A percentile compares a stretch with the other conserved stretches of the same genome.
phyloP scores from a whole-genome alignment of 2,888 invertebrate genomes.

The Lydus trimaculatus region DNA sequence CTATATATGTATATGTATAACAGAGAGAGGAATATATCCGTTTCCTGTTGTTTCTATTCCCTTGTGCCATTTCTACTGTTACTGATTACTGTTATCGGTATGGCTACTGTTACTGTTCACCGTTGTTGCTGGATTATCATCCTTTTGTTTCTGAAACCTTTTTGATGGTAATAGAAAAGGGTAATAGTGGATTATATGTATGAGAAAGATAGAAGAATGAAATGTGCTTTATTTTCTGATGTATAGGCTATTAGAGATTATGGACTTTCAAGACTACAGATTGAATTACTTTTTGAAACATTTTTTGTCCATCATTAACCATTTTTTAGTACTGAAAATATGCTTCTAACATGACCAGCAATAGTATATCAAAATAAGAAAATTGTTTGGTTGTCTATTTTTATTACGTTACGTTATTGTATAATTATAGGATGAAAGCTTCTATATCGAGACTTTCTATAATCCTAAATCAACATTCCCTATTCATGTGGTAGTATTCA shows the following conservation, averaged over 20 bases:
- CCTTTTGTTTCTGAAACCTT: constrained; percentile 54
- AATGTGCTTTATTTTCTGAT: constrained; percentile 44
- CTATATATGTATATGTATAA: background rate
- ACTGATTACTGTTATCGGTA: constrained; percentile 45
- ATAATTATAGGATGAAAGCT: background rate
- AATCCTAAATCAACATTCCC: background rate
- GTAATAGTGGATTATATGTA: constrained; percentile 44
- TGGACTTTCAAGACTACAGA: constrained; percentile 45
- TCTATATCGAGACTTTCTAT: background rate
- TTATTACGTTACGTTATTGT: background rate
- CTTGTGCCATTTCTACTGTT: constrained; percentile 32
- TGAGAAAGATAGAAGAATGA: background rate
- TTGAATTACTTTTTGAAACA: constrained; percentile 47
- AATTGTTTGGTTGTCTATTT: background rate
- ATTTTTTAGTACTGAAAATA: background rate
- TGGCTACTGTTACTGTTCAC: constrained; percentile 48
- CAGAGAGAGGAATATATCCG: constrained; percentile 25
- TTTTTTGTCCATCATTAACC: constrained; percentile 29
- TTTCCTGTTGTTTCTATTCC: constrained; percentile 32
- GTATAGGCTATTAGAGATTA: constrained; percentile 47
- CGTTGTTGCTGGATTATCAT: constrained; percentile 48
- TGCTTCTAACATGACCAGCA: background rate
- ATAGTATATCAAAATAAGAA: background rate
- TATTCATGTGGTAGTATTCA: background rate
- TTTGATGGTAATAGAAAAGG: constrained; percentile 53